Conservation (phyloP, 2,113 vertebrate species). For the Enhydra lutris region DNA sequence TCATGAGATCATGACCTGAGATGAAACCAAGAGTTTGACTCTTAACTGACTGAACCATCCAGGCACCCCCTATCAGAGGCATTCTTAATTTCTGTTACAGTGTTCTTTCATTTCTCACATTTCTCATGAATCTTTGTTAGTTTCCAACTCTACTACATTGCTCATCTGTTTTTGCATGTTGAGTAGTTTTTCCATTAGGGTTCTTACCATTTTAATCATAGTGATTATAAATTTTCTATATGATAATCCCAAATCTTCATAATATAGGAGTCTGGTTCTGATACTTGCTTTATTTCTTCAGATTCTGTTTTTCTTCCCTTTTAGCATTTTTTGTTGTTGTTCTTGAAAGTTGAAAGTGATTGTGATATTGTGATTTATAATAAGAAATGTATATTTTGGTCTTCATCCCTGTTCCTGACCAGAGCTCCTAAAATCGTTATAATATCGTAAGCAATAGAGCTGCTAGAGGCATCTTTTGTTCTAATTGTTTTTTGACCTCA, state of each 20-base stretch:
- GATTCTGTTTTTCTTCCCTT: background rate
- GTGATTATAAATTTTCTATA: background rate
- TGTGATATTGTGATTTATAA: background rate
- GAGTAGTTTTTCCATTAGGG: background rate
- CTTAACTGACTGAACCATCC: too few species aligned
- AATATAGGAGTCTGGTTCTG: background rate
- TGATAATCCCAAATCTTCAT: background rate
- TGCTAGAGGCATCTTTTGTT: background rate
- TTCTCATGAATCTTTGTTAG: background rate
- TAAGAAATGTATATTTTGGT: background rate
- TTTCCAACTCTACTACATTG: background rate
- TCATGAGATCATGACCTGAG: too few species aligned
- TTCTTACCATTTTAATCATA: background rate
- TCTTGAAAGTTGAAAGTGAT: background rate
- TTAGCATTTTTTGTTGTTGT: background rate
- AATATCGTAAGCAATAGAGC: background rate
- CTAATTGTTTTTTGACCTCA: background rate
- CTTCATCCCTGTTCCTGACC: background rate
- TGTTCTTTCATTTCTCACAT: background rate
- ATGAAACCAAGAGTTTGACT: too few species aligned
- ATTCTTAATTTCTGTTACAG: background rate
- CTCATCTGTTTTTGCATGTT: background rate
- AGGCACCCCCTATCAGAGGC: background rate
- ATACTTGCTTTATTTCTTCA: background rate
- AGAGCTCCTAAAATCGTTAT: background rate